Conservation (phyloP, 1,140 invertebrate species). For the Drosophila nannoptera region DNA sequence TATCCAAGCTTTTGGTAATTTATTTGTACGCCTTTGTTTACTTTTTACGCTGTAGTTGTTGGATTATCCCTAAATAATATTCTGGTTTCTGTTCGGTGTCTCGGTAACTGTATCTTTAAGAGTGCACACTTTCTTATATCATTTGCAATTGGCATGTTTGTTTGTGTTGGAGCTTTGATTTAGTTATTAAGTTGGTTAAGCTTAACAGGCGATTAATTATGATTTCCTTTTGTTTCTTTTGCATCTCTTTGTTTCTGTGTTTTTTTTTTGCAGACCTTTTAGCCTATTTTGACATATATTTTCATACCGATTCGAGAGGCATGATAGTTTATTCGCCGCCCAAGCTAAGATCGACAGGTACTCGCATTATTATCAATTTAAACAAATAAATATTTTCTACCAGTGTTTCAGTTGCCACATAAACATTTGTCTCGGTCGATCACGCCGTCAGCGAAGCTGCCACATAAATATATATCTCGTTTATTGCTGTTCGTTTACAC, state of each 20-base stretch:
- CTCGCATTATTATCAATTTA: slow-evolving; percentile 57
- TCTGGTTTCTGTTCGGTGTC: slow-evolving; percentile 16
- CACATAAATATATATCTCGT: slow-evolving; percentile 36
- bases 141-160: slow-evolving; percentile 22
- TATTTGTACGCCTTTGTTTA: too few species aligned
- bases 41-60: neutral
- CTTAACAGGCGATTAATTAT: slow-evolving; percentile 14
- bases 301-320: slow-evolving; percentile 88
- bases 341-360: slow-evolving; percentile 87
- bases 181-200: slow-evolving; percentile 8
- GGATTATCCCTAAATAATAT: neutral
- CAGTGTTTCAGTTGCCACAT: slow-evolving; percentile 10
- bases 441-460: slow-evolving; percentile 17
- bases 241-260: slow-evolving; percentile 73
- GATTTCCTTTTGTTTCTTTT: slow-evolving; percentile 49
- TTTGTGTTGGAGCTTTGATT: neutral
- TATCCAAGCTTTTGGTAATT: too few species aligned
- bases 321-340: slow-evolving; percentile 84
- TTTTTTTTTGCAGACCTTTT: slow-evolving; percentile 85
- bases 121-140: slow-evolving; percentile 16
- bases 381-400: slow-evolving; percentile 30
- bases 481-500: slow-evolving; percentile 22
- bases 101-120: slow-evolving; percentile 13
- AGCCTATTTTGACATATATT: slow-evolving; percentile 88
- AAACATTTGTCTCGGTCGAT: neutral